Base-by-base conservation (phyloP, 2,797 vertebrate species). In the Threskiornis aethiopicus region DNA sequence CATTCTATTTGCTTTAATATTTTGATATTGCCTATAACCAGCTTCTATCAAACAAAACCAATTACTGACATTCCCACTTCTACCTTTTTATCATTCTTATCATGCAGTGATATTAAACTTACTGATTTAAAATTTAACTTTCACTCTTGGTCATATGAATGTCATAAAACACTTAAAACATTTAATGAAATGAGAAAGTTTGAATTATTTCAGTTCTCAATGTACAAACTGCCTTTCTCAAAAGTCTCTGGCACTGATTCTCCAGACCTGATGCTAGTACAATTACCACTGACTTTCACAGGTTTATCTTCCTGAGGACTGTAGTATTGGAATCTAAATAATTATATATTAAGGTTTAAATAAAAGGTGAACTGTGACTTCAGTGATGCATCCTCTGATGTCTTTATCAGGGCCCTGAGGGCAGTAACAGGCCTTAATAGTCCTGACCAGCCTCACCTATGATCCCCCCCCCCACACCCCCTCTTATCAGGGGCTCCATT, bases 401-500 rank as follows among this genome's bases (percentile, higher is more conserved):
- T 42, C 26, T 92, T 88, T 44, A n/a, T 19, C 37, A 64, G 33
- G 20, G 16, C 5, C 13, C 20, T n/a, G 28, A 66, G 17, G 39
- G 29, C 39, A 65, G 26, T 31, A 84, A 52, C 33, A 76, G 12
- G 8, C 25, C 46, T 52, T 59, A 18, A 26, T 17, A 11, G 9
- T 67, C 11, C 67, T 57, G 52, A 54, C 9, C 14, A 65, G 31
- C 12, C n/a, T 52, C 39, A 20, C 9, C 9, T 58, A 20, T 5
- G 26, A 46, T 16, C 8, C 15, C 8, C 2, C 37, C 37, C 9
- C 37, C 6, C 16, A 7, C 17, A 3, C 5, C 1, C 1, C 28
- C 29, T 33, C 42, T 62, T 31, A 4, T 6, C 11, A 58, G 14
- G 15, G 31, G 2, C 10, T 49, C 12, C 9, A 28, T 28, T 91